Base-by-base conservation (phyloP, 2,888 invertebrate genomes). In the Stenolophus ochropezus region DNA sequence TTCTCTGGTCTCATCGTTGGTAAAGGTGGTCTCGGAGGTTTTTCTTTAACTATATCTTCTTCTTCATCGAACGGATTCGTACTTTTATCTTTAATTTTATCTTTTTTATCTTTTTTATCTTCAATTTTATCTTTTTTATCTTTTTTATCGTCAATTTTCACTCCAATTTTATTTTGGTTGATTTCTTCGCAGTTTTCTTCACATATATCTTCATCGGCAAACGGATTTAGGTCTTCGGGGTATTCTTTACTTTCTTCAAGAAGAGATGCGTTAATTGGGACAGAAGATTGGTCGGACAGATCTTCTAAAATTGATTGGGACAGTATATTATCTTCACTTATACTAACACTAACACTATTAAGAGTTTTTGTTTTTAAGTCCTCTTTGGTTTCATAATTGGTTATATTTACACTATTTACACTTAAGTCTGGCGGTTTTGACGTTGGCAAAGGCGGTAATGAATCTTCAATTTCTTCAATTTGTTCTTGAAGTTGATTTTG, bases 191-290 rank as follows among this genome's bases (percentile, higher is more conserved):
- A n/a, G n/a, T n/a, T n/a, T 58, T 90, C 90, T 53, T 92, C 92
- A 23, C n/a, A n/a, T n/a, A n/a, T n/a, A n/a, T 91, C 92, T 80
- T 95, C 95, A 84, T 94, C 94, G 42, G 92, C 93, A 89, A 97
- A 97, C 3, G 97, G 97, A 91, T 97, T 97, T 83, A 96, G 90
- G 86, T 95, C 93, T 83, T 93, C 93, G 0, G 97, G 97, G 90
- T 61, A 14, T 14, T 47, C 8, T 71, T 71, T 20, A 1, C 47
- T 14, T 0, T 73, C 73, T 73, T 49, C 47, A 6, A 73, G 14
- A 49, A 73, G 1, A 14, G 47, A 47, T 1, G 73, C n/a, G n/a
- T 47, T 23, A 21, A 73, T 47, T 0, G 73, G 11, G 2, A 79
- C 69, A 2, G 25, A 2, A 2, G 79, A 49, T 79, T 33, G 27